A percentile compares a stretch with the other conserved stretches of the same genome.
Evolutionary conservation across 2,888 invertebrate species (phyloP).

Genomic region (Aromia moschata): DNA sequence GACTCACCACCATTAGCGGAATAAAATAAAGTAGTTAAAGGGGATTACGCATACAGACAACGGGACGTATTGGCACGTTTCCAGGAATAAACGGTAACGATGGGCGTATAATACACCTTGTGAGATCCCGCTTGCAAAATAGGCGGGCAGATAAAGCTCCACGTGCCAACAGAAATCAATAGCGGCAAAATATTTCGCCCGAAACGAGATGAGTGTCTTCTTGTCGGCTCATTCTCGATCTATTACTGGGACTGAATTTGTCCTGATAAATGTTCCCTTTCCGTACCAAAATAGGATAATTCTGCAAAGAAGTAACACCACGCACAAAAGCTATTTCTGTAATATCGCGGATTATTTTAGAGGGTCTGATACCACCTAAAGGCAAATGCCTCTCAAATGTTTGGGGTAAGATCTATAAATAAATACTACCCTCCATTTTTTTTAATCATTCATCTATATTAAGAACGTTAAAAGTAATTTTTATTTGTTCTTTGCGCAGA

Average conservation of each 20-base stretch:
- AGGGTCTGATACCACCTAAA: no score
- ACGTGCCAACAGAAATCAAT: slow-evolving; percentile 1
- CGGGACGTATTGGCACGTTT: not conserved
- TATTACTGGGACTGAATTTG: not conserved
- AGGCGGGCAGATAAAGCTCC: not conserved
- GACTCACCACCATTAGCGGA: not conserved
- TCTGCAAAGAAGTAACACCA: no score
- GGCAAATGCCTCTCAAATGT: no score
- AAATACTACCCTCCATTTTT: no score
- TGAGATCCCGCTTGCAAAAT: slow-evolving; percentile 5
- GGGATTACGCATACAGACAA: not conserved
- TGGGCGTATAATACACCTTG: slow-evolving; percentile 7
- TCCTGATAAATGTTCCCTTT: not conserved
- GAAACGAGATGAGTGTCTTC: not conserved
- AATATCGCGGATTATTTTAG: no score
- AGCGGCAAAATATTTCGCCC: not conserved
- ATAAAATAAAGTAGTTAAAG: not conserved
- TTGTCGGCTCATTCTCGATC: not conserved
- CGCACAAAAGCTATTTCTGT: no score
- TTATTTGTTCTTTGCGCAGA: no score
- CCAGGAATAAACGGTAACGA: not conserved
- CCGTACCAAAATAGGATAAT: no score
- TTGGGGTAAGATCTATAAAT: no score
- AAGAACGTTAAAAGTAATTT: no score
- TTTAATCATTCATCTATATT: no score